Percentiles rank a stretch among this genome's conserved stretches.
Evolutionary conservation across 2,888 invertebrate species (phyloP).

Genomic region (Nomada fabriciana): DNA sequence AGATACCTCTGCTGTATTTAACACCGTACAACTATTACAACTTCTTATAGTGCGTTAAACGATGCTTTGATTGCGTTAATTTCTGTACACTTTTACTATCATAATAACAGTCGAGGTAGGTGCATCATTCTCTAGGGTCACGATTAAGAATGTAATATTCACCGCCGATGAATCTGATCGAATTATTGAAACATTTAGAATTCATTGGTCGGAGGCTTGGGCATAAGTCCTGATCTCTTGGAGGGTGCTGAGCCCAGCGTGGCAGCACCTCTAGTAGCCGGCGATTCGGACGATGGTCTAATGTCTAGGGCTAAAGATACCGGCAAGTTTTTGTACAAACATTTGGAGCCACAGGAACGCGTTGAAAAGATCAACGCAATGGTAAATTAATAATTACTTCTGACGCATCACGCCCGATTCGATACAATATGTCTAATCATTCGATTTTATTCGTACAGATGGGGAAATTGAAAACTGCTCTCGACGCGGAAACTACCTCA

Average conservation of each 20-base stretch:
- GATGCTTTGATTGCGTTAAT: constrained; percentile 41
- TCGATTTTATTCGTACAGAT: constrained; percentile 85
- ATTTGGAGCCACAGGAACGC: constrained; percentile 89
- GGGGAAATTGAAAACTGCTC: constrained; percentile 90
- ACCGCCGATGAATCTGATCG: constrained; percentile 51
- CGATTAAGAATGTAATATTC: constrained; percentile 15
- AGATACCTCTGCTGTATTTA: neutral
- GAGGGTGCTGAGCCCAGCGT: constrained; percentile 83
- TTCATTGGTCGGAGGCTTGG: constrained; percentile 83
- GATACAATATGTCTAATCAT: neutral
- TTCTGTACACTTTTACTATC: constrained; percentile 20
- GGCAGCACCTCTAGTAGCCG: constrained; percentile 80
- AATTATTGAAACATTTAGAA: constrained; percentile 79
- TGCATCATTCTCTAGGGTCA: constrained; percentile 44
- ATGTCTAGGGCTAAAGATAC: constrained; percentile 95
- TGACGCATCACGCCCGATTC: too few species aligned
- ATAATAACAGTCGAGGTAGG: constrained; percentile 25
- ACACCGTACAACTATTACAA: constrained; percentile 12
- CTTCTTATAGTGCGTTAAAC: constrained; percentile 16
- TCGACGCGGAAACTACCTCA: constrained; percentile 89
- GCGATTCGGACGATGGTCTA: constrained; percentile 90
- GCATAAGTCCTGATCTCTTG: constrained; percentile 82
- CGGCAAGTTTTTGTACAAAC: constrained; percentile 92
- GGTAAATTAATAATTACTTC: constrained; percentile 86
- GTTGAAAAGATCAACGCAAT: constrained; percentile 93